Evolutionary conservation across 2,797 vertebrate species (phyloP).

Genomic region (Varecia variegata): DNA sequence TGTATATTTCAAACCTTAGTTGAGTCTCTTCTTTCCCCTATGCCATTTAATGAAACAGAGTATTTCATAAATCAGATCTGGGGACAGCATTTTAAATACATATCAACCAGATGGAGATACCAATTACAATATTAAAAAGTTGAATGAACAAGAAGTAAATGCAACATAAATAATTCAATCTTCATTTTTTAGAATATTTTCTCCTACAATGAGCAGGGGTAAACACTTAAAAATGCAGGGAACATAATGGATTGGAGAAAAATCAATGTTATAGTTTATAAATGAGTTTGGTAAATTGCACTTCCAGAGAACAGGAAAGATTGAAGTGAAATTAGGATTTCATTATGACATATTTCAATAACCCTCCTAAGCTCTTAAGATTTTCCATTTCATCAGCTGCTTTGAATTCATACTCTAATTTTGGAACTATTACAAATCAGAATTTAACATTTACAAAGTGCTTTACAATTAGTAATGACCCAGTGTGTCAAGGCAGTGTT

Average conservation of each 20-base stretch:
- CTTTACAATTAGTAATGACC: background rate
- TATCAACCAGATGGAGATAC: background rate
- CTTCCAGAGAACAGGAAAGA: slow-evolving; percentile 14
- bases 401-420: slow-evolving; percentile 17
- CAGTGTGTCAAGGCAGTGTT: background rate
- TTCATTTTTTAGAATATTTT: slow-evolving; percentile 47
- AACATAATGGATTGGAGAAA: slow-evolving; percentile 11
- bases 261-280: slow-evolving; percentile 45
- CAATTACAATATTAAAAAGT: background rate
- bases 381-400: slow-evolving; percentile 2
- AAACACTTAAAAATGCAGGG: slow-evolving; percentile 27
- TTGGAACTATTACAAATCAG: background rate
- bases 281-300: slow-evolving; percentile 38
- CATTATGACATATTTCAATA: slow-evolving; percentile 27
- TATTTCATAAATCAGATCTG: background rate
- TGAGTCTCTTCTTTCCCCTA: background rate
- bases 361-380: background rate
- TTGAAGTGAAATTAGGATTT: slow-evolving; percentile 40
- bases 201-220: background rate
- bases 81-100: background rate
- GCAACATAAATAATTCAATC: background rate
- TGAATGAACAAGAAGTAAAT: slow-evolving; percentile 11
- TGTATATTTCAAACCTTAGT: background rate
- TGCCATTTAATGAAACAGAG: background rate
- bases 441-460: slow-evolving; percentile 27